These are phyloP conservation scores for Nesometra sesokonis DNA, from an alignment of 35 echinoderm and acorn worm genomes.

Conservation along the genomic window DNA sequence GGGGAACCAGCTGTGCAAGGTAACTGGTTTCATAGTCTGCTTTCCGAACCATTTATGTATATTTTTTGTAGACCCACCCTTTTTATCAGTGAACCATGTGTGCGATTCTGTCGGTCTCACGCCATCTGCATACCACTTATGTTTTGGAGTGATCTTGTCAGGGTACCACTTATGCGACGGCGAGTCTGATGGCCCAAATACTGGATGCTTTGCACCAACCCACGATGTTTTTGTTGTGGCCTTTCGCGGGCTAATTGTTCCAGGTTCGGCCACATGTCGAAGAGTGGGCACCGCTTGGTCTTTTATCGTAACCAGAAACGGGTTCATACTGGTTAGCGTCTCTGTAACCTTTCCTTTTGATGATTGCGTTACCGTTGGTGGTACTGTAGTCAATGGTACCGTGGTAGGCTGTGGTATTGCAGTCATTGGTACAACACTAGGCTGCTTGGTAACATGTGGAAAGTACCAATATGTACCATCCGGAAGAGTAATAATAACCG, in stretches of 20 bases:
- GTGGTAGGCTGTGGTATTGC: too few species aligned
- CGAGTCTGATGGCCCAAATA: background rate
- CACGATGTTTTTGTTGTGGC: background rate
- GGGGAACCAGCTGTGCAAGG: background rate
- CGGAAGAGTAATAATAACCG: background rate
- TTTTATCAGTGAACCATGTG: background rate
- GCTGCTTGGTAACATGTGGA: background rate
- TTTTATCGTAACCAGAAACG: background rate
- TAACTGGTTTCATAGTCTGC: background rate
- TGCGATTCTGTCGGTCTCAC: background rate
- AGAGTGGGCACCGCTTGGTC: background rate
- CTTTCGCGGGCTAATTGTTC: background rate
- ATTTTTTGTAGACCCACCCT: background rate
- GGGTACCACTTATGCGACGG: background rate
- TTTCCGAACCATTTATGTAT: background rate
- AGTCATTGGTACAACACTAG: background rate
- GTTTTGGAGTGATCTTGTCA: background rate
- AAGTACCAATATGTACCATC: background rate
- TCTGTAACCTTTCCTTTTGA: background rate
- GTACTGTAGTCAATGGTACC: too few species aligned
- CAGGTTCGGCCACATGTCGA: background rate
- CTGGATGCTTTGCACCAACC: background rate
- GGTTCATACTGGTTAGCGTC: background rate
- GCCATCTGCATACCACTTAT: background rate
- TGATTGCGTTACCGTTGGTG: background rate